Evolutionary conservation across 2,113 vertebrate genomes (phyloP).

Genomic region (Zosterops lateralis): DNA sequence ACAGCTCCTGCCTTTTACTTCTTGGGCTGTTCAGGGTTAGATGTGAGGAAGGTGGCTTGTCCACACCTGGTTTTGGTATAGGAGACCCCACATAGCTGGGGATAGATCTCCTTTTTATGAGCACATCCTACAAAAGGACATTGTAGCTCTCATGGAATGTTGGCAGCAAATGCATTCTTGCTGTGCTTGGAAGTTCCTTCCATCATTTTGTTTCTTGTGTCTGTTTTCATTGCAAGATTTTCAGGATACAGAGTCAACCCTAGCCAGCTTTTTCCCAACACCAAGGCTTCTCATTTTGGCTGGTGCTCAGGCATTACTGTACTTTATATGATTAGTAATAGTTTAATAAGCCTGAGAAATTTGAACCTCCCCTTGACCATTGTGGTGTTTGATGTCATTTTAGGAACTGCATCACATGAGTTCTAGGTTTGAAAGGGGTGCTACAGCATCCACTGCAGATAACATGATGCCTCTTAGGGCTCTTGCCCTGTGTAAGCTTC

Average conservation of each 20-base stretch:
- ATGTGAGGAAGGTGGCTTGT: background rate
- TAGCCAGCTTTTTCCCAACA: background rate
- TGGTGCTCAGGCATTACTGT: background rate
- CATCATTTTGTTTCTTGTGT: background rate
- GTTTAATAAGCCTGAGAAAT: background rate
- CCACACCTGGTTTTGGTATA: background rate
- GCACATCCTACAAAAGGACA: background rate
- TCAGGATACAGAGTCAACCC: background rate
- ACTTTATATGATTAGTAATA: background rate
- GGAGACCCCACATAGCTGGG: background rate
- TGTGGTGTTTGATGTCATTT: background rate
- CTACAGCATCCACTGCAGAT: background rate
- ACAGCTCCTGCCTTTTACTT: background rate
- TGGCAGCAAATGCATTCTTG: background rate
- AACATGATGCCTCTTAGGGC: fast-evolving
- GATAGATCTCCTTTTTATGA: background rate
- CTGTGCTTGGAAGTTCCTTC: background rate
- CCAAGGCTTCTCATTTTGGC: background rate
- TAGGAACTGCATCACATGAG: background rate
- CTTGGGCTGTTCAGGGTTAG: background rate
- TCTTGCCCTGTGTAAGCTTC: background rate
- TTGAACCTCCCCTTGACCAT: fast-evolving
- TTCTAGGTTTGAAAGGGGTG: background rate
- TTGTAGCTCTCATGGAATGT: background rate
- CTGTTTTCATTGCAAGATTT: background rate